phyloP scores from a whole-genome alignment of 2,113 vertebrate genomes.

The Indri indri region DNA sequence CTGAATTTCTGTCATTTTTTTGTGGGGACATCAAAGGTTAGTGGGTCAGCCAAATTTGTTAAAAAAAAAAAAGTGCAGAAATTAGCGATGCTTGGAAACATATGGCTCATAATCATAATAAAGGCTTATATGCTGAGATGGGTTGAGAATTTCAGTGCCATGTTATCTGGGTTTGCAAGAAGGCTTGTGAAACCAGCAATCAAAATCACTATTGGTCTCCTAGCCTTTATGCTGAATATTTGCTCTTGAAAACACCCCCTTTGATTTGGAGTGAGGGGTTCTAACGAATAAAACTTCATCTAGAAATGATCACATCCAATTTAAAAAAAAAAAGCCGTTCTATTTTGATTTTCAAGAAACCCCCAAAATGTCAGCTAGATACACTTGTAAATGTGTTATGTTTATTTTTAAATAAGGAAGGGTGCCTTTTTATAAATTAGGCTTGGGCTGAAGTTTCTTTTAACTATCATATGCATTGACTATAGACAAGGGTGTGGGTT shows the following conservation, averaged over 20 bases:
- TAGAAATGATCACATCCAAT: not conserved
- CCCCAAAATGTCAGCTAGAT: not conserved
- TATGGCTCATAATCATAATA: not conserved
- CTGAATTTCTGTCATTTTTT: not conserved
- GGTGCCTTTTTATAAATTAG: not conserved
- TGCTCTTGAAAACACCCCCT: not conserved
- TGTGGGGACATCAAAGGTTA: not conserved
- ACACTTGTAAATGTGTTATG: not conserved
- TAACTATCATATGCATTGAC: not conserved
- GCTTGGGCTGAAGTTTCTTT: conserved; percentile 6
- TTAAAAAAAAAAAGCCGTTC: not conserved
- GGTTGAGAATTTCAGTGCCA: not conserved
- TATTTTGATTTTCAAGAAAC: not conserved
- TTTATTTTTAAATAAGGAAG: not conserved
- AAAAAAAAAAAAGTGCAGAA: not conserved
- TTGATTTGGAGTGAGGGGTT: not conserved
- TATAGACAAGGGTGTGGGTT: not conserved
- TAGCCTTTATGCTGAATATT: not conserved
- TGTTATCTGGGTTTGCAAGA: not conserved
- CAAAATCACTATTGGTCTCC: not conserved
- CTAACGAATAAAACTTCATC: not conserved
- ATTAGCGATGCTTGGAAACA: not conserved
- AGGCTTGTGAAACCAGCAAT: not conserved
- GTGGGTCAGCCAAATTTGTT: not conserved
- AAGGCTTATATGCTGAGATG: not conserved